Evolutionary conservation across 2,113 vertebrate species (phyloP).

Genomic region (Mugil cephalus): DNA sequence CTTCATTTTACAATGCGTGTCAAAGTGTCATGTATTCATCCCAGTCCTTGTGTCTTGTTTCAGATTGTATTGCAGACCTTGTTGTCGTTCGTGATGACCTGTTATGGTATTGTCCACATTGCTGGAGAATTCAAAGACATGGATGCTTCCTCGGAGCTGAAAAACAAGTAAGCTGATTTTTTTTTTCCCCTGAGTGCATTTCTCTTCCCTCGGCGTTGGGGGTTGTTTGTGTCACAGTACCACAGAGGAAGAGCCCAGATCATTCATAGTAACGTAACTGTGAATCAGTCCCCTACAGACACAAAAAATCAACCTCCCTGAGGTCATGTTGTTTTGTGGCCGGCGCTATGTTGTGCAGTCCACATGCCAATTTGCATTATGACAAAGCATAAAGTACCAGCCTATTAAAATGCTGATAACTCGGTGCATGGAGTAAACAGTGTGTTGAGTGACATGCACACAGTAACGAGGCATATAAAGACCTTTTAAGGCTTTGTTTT

Average conservation of each 20-base stretch:
- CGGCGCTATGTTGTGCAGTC: not conserved
- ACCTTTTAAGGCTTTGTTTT: too few species aligned
- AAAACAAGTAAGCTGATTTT: conserved; percentile 91
- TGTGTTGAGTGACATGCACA: too few species aligned
- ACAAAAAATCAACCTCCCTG: not conserved
- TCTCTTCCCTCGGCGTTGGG: conserved; percentile 10
- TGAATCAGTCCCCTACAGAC: not conserved
- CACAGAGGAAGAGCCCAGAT: conserved; percentile 8
- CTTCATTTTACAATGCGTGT: not conserved
- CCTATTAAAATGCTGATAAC: too few species aligned
- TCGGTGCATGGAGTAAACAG: too few species aligned
- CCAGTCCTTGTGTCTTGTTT: conserved; percentile 32
- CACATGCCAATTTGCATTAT: too few species aligned
- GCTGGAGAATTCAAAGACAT: conserved; percentile 96
- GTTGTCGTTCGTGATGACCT: conserved; percentile 93
- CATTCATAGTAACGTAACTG: not conserved
- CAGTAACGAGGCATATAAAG: too few species aligned
- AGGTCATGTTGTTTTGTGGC: too few species aligned
- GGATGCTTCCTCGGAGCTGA: conserved; percentile 97
- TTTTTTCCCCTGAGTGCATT: not conserved
- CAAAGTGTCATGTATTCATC: not conserved
- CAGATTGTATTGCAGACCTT: conserved; percentile 98
- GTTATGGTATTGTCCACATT: conserved; percentile 97
- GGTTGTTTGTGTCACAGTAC: conserved; percentile 23
- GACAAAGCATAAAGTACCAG: too few species aligned